These are phyloP conservation scores for Elaphurus davidianus DNA, from an alignment of 2,113 vertebrate species.

Conservation along the genomic window DNA sequence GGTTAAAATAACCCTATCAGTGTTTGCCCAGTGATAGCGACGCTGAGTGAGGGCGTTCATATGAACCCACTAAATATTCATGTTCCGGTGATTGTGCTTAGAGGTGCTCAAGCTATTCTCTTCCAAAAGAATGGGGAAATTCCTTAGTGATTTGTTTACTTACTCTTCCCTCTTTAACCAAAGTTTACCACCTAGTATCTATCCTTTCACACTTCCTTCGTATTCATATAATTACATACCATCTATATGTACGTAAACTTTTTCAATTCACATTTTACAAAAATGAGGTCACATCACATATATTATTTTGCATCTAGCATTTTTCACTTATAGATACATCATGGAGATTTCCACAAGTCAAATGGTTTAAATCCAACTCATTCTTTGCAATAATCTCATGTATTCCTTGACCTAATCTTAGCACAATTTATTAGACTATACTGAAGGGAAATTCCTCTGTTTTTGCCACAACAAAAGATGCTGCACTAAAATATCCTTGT, in stretches of 20 bases:
- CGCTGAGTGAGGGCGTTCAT: accelerated
- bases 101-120: neutral
- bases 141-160: neutral
- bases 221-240: neutral
- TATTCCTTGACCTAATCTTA: neutral
- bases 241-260: neutral
- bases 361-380: neutral
- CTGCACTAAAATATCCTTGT: neutral
- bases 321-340: neutral
- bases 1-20: neutral
- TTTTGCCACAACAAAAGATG: neutral
- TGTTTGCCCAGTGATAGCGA: neutral
- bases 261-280: neutral
- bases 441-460: neutral
- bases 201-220: neutral
- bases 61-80: neutral
- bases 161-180: neutral
- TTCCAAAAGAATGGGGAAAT: neutral
- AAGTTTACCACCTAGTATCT: neutral
- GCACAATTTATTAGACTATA: neutral
- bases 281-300: neutral
- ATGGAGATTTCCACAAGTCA: neutral
- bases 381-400: neutral
- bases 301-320: neutral
- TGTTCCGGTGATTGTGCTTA: neutral